Conservation (phyloP, 2,113 vertebrate species). For the Pelodiscus sinensis region DNA sequence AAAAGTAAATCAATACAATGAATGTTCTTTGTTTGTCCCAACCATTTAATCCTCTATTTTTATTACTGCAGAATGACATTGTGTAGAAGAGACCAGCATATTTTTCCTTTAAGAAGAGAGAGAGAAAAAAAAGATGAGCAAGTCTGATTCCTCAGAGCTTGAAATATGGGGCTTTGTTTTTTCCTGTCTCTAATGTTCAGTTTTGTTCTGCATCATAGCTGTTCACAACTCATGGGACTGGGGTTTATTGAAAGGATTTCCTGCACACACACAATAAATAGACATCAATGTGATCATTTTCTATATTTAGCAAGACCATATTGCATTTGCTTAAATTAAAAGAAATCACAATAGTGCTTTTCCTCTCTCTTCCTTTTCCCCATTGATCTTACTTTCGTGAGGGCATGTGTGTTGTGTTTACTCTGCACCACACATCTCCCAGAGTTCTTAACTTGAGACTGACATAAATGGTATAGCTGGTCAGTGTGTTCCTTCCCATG, state of each 20-base stretch:
- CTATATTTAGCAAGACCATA: background rate
- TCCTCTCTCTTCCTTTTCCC: constrained; percentile 21
- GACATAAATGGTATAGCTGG: constrained; percentile 22
- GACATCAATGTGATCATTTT: background rate
- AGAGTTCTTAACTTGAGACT: background rate
- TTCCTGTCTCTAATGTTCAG: background rate
- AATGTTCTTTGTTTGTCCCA: background rate
- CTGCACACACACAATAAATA: background rate
- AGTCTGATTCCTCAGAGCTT: background rate
- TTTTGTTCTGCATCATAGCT: background rate
- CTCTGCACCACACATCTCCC: constrained; percentile 30
- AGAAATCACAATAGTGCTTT: background rate
- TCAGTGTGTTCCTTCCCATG: background rate
- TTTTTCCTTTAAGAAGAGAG: background rate
- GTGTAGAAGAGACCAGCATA: background rate
- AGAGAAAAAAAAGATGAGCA: background rate
- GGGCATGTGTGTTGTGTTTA: background rate
- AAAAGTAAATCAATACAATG: background rate
- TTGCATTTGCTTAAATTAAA: constrained; percentile 34
- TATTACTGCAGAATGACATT: background rate
- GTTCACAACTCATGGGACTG: background rate
- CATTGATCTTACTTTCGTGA: constrained; percentile 4
- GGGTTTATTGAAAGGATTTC: constrained; percentile 2
- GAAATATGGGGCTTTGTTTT: background rate
- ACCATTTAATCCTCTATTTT: rapidly evolving